Evolutionary conservation across 2,888 invertebrate species (phyloP).

Genomic region (Cheiracanthium punctorium): DNA sequence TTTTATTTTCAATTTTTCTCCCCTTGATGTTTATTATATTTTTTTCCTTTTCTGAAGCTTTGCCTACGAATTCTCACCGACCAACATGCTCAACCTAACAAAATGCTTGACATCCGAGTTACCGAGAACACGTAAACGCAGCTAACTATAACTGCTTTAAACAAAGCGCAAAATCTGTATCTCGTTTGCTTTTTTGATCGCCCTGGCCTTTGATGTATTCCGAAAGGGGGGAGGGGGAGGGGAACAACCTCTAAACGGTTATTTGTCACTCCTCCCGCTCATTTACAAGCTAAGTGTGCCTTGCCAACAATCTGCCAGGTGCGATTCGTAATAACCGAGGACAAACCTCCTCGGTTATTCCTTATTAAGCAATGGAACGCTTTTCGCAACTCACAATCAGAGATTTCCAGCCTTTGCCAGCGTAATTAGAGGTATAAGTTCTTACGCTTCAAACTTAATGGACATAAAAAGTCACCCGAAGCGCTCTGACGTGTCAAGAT

Average conservation of each 20-base stretch:
- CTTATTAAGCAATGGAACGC: constrained; percentile 44
- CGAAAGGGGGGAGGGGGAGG: not conserved
- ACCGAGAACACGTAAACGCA: no score
- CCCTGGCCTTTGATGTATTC: no score
- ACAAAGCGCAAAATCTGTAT: constrained; percentile 5
- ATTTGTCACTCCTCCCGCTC: constrained; percentile 19
- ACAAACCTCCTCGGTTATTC: constrained; percentile 21
- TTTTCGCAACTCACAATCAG: not conserved
- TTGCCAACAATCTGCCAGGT: constrained; percentile 39
- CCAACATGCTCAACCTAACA: no score
- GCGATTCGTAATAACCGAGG: constrained; percentile 51
- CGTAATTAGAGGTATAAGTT: constrained; percentile 65
- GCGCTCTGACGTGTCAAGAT: constrained; percentile 59
- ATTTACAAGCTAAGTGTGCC: not conserved
- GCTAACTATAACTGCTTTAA: not conserved
- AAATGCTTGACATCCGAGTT: no score
- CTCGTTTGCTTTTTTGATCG: constrained; percentile 3
- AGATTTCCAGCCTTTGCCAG: not conserved
- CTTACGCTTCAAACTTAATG: constrained; percentile 48
- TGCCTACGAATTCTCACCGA: no score
- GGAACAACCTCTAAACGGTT: not conserved
- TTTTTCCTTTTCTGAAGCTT: no score
- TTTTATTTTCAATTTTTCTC: no score
- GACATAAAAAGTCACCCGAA: constrained; percentile 44
- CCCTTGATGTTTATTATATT: no score